Percentiles rank a stretch among this genome's conserved stretches.
Conservation (phyloP, 2,797 vertebrate genomes). For the Hapalemur alaotrensis region DNA sequence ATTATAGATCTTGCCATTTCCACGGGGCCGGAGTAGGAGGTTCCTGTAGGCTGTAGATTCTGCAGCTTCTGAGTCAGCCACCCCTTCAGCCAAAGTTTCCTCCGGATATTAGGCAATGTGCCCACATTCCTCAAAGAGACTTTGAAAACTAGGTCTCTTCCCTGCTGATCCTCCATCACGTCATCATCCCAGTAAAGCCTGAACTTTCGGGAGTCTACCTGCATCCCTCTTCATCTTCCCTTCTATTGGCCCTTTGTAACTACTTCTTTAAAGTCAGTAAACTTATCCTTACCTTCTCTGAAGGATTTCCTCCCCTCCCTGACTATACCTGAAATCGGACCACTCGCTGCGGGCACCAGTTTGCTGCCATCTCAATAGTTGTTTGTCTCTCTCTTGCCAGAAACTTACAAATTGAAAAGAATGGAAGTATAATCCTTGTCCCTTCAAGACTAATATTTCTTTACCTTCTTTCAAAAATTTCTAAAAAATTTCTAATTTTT, state of each 20-base stretch:
- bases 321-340: not conserved
- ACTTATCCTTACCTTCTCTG: not conserved
- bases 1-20: slow-evolving; percentile 37
- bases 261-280: not conserved
- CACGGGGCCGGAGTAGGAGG: not conserved
- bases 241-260: not conserved
- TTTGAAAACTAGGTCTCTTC: not conserved
- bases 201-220: not conserved
- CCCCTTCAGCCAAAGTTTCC: not conserved
- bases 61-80: slow-evolving; percentile 22
- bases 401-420: not conserved
- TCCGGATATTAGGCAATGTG: not conserved
- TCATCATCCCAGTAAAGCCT: not conserved
- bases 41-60: not conserved
- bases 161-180: not conserved
- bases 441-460: not conserved
- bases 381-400: not conserved
- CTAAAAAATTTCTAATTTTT: not conserved
- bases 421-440: not conserved
- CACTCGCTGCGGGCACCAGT: not conserved
- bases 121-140: not conserved
- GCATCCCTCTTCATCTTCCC: not conserved
- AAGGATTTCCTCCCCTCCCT: not conserved
- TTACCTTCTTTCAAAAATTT: not conserved
- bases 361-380: not conserved